Evolutionary conservation across 2,888 invertebrate species (phyloP).

Genomic region (Operophtera brumata): DNA sequence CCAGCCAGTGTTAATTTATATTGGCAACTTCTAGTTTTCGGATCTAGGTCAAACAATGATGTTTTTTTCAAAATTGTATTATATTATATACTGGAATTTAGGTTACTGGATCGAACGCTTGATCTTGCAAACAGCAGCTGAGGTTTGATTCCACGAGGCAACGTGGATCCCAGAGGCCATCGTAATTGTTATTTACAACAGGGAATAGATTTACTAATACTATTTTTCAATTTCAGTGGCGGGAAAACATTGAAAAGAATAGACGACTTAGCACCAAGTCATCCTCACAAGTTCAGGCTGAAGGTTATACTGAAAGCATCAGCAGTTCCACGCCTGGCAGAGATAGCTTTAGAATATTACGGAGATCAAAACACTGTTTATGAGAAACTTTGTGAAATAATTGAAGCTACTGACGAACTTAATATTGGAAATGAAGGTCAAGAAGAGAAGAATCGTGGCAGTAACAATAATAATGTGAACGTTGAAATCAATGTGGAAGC

Average conservation of each 20-base stretch:
- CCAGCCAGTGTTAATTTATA: too few relatives aligned
- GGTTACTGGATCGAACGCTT: too few relatives aligned
- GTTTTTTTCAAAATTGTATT: too few relatives aligned
- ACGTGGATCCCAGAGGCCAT: too few relatives aligned
- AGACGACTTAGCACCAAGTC: conserved; percentile 68
- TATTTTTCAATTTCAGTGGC: conserved; percentile 58
- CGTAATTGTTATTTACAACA: too few relatives aligned
- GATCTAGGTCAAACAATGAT: too few relatives aligned
- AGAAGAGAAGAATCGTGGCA: background rate
- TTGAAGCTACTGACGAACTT: background rate
- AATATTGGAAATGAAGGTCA: background rate
- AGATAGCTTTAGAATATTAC: conserved; percentile 46
- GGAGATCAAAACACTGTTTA: conserved; percentile 44
- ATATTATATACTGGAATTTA: too few relatives aligned
- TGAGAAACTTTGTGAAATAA: conserved; percentile 32
- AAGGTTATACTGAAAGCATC: conserved; percentile 54
- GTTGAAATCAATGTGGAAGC: conserved; percentile 3
- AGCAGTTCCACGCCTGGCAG: conserved; percentile 44
- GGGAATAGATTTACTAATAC: too few relatives aligned
- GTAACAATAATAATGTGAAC: background rate
- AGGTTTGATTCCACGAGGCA: too few relatives aligned
- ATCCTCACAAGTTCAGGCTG: conserved; percentile 73
- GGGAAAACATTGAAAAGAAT: conserved; percentile 63
- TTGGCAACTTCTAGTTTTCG: too few relatives aligned
- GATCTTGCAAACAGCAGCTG: too few relatives aligned